phyloP scores from a whole-genome alignment of 2,113 vertebrate genomes.

The Phylloscopus trochiloides region DNA sequence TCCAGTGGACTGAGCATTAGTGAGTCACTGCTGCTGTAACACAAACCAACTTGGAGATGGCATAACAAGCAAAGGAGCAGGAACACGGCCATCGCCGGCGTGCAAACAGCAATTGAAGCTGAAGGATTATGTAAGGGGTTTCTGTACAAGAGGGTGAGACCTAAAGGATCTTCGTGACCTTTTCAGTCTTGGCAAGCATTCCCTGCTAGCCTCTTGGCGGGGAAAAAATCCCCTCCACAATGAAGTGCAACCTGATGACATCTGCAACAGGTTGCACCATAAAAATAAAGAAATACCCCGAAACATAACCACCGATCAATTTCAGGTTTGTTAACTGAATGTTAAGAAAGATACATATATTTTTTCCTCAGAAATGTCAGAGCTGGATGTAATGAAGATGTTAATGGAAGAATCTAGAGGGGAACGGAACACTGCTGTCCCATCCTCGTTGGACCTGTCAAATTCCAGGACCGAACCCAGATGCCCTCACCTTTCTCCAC shows the following conservation, averaged over 20 bases:
- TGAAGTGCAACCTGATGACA: neutral
- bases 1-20: constrained; percentile 27
- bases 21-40: constrained; percentile 50
- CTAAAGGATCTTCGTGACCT: neutral
- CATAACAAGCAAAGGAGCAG: neutral
- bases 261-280: neutral
- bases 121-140: neutral
- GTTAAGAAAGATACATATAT: neutral
- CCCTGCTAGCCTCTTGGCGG: neutral
- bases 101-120: neutral
- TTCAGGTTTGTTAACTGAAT: neutral
- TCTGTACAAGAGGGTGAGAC: neutral
- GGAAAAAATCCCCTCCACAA: neutral
- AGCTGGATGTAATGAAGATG: neutral
- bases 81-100: fast-evolving
- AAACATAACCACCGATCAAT: neutral
- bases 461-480: neutral
- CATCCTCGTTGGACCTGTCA: neutral
- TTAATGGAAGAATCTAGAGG: neutral
- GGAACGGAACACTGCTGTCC: neutral
- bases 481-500: no score
- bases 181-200: neutral
- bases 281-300: neutral
- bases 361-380: neutral
- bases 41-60: neutral